Evolutionary conservation across 2,797 vertebrate species (phyloP).

Genomic region (Botia almorhae): DNA sequence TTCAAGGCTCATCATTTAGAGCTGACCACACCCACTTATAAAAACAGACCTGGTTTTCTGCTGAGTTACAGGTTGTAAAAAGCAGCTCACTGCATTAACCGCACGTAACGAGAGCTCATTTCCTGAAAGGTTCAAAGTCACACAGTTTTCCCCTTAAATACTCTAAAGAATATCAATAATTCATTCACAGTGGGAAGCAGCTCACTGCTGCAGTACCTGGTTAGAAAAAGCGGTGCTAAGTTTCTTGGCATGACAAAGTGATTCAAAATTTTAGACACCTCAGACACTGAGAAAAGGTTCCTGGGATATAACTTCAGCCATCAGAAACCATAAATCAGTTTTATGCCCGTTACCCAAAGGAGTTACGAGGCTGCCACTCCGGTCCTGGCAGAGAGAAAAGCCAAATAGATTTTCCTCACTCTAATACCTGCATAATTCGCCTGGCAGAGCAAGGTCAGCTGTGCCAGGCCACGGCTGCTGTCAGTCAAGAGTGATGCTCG

Average conservation of each 20-base stretch:
- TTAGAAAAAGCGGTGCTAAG: conserved; percentile 18
- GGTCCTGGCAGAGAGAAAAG: conserved; percentile 36
- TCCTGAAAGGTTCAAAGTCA: neutral
- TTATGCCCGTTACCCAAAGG: conserved; percentile 51
- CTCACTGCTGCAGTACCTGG: neutral
- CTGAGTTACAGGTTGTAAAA: neutral
- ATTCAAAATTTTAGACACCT: conserved; percentile 45
- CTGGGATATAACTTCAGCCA: conserved; percentile 46
- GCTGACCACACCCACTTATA: neutral
- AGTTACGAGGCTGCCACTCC: conserved; percentile 43
- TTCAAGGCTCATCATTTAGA: neutral
- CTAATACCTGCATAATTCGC: conserved; percentile 48
- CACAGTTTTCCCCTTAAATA: neutral
- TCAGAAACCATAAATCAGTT: conserved; percentile 52
- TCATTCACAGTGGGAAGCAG: neutral
- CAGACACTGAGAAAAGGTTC: conserved; percentile 39
- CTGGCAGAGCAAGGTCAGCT: conserved; percentile 50
- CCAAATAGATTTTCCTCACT: conserved; percentile 50
- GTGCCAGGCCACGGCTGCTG: conserved; percentile 37
- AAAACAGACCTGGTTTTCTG: neutral
- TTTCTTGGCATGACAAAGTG: conserved; percentile 27
- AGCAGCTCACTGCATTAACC: neutral
- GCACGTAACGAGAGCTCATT: neutral
- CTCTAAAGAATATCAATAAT: neutral
- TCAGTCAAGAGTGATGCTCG: conserved; percentile 43